These are phyloP conservation scores for Philaethria dido DNA, from an alignment of 2,888 invertebrate species.

Conservation along the genomic window DNA sequence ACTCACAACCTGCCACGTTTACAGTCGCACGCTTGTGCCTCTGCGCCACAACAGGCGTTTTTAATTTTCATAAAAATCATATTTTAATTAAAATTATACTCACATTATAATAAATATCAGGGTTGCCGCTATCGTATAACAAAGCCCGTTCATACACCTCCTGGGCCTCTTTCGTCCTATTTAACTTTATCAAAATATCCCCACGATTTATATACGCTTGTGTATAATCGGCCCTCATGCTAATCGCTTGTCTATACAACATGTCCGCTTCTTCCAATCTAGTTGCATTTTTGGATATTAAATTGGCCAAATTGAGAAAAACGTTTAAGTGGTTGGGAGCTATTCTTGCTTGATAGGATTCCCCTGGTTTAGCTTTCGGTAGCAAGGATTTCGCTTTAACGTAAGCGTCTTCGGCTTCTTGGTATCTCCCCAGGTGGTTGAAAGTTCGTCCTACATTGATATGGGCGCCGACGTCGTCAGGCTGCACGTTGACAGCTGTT, in stretches of 20 bases:
- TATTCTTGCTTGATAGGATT: constrained; percentile 97
- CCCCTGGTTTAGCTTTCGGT: constrained; percentile 96
- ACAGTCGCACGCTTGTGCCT: no score
- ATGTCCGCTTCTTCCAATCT: constrained; percentile 97
- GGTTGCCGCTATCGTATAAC: constrained; percentile 96
- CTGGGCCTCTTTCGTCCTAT: constrained; percentile 96
- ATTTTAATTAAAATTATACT: constrained; percentile 61
- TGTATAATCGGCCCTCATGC: constrained; percentile 98
- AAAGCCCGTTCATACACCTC: constrained; percentile 97
- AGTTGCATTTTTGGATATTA: constrained; percentile 96
- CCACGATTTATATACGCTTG: constrained; percentile 99
- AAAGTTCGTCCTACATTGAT: constrained; percentile 98
- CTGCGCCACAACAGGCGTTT: no score
- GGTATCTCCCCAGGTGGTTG: constrained; percentile 90
- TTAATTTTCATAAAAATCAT: no score
- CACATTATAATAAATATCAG: constrained; percentile 97
- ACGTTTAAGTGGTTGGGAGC: constrained; percentile 98
- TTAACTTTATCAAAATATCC: constrained; percentile 96
- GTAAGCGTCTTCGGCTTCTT: constrained; percentile 96
- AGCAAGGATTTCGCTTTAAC: constrained; percentile 94
- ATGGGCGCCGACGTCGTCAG: constrained; percentile 98
- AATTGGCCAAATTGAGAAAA: constrained; percentile 96
- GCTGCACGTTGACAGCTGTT: constrained; percentile 96
- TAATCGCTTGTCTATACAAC: constrained; percentile 96
- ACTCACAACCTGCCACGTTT: no score